Conservation (phyloP, 2,797 vertebrate species). For the Leptoclinus maculatus region DNA sequence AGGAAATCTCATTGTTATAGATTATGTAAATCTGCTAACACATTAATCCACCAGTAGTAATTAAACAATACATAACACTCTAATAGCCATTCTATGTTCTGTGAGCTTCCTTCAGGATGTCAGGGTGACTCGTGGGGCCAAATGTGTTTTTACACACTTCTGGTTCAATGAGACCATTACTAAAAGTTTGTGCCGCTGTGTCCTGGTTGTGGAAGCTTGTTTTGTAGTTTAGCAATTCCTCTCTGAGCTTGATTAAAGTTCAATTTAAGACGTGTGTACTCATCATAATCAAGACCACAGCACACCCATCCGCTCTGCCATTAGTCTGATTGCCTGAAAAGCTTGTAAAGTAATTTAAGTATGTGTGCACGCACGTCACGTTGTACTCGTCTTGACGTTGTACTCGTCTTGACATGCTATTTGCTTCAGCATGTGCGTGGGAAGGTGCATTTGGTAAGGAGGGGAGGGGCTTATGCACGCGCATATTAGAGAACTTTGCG, state of each 20-base stretch:
- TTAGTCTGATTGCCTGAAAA: conserved; percentile 66
- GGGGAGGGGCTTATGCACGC: not conserved
- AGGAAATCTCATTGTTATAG: not conserved
- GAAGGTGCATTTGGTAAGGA: not conserved
- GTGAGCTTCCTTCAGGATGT: not conserved
- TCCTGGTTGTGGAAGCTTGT: conserved; percentile 55
- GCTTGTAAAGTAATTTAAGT: not conserved
- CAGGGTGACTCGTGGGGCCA: not conserved
- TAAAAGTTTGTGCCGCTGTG: conserved; percentile 35
- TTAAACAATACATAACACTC: not conserved
- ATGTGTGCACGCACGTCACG: not conserved
- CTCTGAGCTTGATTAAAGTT: conserved; percentile 69
- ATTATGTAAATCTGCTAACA: not conserved
- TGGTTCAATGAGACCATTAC: conserved; percentile 4
- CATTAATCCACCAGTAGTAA: not conserved
- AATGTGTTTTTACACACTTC: not conserved
- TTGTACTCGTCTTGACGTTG: not conserved
- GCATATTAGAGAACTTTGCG: not conserved
- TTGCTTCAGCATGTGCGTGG: not conserved
- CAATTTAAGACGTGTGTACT: conserved; percentile 66
- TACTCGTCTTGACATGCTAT: not conserved
- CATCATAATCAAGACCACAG: conserved; percentile 64
- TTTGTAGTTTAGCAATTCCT: conserved; percentile 35
- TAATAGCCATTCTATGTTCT: not conserved
- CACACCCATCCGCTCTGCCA: conserved; percentile 69